Percentiles rank a stretch among this genome's conserved stretches.
Evolutionary conservation across 1,140 invertebrate genomes (phyloP).

Genomic region (Geopemphigus sp.): DNA sequence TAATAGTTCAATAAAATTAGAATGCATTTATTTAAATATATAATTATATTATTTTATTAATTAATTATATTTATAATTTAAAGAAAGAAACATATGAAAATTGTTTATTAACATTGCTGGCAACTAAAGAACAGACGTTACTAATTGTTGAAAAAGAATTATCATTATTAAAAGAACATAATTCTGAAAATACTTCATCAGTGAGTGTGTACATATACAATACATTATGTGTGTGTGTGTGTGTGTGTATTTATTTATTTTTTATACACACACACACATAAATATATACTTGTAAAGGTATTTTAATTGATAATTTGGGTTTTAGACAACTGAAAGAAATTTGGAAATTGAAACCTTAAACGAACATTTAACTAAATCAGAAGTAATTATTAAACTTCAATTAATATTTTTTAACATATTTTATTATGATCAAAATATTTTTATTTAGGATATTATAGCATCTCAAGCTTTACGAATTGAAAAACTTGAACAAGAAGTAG

Average conservation of each 20-base stretch:
- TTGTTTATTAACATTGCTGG: constrained; percentile 30
- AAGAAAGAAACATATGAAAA: constrained; percentile 37
- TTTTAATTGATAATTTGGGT: background rate
- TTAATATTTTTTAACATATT: background rate
- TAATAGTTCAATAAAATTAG: background rate
- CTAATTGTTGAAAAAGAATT: constrained; percentile 35
- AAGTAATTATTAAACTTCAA: background rate
- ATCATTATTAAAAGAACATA: constrained; percentile 2
- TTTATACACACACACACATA: too few species aligned
- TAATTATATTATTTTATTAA: background rate
- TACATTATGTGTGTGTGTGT: too few species aligned
- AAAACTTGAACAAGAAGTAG: constrained; percentile 37
- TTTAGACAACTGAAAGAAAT: constrained; percentile 30
- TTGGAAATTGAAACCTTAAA: constrained; percentile 10
- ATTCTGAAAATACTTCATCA: background rate
- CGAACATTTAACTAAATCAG: constrained; percentile 26
- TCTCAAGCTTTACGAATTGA: constrained; percentile 35
- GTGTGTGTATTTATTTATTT: too few species aligned
- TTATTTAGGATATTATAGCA: constrained; percentile 26
- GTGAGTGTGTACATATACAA: constrained; percentile 28
- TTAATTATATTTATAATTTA: background rate
- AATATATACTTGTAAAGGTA: background rate
- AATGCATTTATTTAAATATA: too few species aligned
- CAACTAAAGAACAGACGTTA: constrained; percentile 32
- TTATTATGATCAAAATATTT: background rate